These are phyloP conservation scores for Lepidocolaptes lacrymiger DNA, from an alignment of 2,797 vertebrate species.

Conservation along the genomic window DNA sequence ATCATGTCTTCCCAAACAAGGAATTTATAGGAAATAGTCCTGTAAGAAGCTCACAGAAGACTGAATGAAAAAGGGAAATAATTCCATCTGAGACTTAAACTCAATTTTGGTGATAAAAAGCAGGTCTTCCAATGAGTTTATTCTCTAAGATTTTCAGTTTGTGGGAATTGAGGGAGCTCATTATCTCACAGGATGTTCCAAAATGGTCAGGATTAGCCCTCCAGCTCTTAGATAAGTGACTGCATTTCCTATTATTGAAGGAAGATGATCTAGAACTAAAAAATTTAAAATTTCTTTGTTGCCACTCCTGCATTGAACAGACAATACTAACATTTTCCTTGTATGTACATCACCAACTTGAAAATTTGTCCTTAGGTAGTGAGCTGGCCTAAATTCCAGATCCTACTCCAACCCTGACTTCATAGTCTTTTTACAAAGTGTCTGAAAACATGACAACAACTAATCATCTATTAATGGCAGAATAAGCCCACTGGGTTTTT, in stretches of 20 bases:
- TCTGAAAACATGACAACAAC: not conserved
- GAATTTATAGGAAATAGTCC: not conserved
- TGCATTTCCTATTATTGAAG: not conserved
- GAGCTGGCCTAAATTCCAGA: not conserved
- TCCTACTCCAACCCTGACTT: fast-evolving
- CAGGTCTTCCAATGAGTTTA: not conserved
- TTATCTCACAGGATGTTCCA: not conserved
- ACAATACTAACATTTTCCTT: not conserved
- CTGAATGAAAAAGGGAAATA: not conserved
- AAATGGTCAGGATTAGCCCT: not conserved
- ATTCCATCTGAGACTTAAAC: not conserved
- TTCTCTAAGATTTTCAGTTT: not conserved
- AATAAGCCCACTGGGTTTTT: not conserved
- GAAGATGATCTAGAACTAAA: not conserved
- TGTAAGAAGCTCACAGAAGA: not conserved
- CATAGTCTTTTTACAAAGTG: not conserved
- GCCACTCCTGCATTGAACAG: not conserved
- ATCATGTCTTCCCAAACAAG: not conserved
- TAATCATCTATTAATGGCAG: not conserved
- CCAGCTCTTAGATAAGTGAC: not conserved
- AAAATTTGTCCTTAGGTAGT: not conserved
- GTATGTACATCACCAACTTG: not conserved
- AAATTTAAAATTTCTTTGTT: not conserved
- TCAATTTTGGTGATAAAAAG: not conserved
- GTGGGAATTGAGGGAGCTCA: not conserved